A percentile compares a stretch with the other conserved stretches of the same genome.
Conservation (phyloP, 2,797 vertebrate genomes). For the Nannoperca australis region DNA sequence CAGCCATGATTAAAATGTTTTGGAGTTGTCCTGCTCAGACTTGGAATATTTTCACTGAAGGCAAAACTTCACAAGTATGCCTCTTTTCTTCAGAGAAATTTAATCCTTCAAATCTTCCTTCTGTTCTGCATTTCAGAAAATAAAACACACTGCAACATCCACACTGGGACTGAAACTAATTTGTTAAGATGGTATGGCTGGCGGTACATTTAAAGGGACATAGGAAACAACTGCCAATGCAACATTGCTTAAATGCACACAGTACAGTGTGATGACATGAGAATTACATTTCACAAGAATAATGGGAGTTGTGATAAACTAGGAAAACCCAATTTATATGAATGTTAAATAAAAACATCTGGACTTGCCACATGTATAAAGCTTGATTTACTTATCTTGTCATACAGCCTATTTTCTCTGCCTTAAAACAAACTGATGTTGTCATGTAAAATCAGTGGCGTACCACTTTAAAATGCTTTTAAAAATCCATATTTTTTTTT, state of each 20-base stretch:
- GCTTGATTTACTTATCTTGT: too few relatives aligned
- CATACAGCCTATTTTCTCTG: neutral
- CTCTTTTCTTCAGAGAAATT: constrained; percentile 53
- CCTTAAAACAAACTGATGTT: neutral
- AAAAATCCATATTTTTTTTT: neutral
- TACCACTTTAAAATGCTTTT: neutral
- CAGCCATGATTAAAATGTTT: constrained; percentile 78
- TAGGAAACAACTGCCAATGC: neutral
- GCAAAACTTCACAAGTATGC: constrained; percentile 58
- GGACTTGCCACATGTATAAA: neutral
- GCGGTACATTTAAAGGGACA: constrained; percentile 11
- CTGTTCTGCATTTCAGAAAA: constrained; percentile 44
- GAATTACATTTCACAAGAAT: neutral
- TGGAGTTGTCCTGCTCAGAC: constrained; percentile 63
- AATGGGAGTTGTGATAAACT: neutral
- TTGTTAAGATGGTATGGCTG: constrained; percentile 13
- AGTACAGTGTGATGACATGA: neutral
- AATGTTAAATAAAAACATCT: neutral
- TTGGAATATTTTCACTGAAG: constrained; percentile 63
- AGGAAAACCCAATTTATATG: neutral
- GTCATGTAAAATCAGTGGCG: neutral
- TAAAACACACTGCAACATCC: constrained; percentile 20
- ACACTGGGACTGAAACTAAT: constrained; percentile 18
- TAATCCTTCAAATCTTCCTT: constrained; percentile 36
- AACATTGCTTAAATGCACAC: constrained; percentile 2